Conservation (phyloP, 2,888 invertebrate species). For the Erebia aethiops region DNA sequence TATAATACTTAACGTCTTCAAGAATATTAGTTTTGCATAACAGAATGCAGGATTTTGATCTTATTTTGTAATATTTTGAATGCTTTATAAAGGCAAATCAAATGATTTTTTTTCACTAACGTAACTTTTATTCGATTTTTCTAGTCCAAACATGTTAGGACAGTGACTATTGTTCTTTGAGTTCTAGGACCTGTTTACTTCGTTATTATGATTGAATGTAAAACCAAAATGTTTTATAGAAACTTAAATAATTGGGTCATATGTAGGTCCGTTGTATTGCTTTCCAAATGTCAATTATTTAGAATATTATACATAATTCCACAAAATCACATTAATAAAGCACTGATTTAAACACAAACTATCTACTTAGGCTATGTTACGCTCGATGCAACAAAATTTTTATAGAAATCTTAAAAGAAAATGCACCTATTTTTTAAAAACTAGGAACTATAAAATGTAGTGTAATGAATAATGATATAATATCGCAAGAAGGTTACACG, state of each 20-base stretch:
- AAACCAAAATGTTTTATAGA: neutral
- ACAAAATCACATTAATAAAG: neutral
- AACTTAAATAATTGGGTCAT: neutral
- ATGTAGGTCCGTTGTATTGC: neutral
- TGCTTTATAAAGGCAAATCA: too few species aligned
- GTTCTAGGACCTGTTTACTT: slow-evolving; percentile 10
- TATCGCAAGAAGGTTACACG: slow-evolving; percentile 25
- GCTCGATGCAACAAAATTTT: slow-evolving; percentile 30
- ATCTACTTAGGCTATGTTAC: slow-evolving; percentile 5
- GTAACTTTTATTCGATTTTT: too few species aligned
- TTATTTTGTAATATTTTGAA: too few species aligned
- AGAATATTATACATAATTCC: neutral
- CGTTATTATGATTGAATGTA: neutral
- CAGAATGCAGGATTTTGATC: too few species aligned
- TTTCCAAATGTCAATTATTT: neutral
- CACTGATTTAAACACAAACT: slow-evolving; percentile 10
- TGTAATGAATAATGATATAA: slow-evolving; percentile 39
- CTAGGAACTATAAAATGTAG: slow-evolving; percentile 70
- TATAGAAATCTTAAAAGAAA: slow-evolving; percentile 59
- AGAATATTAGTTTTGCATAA: too few species aligned
- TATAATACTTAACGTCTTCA: too few species aligned
- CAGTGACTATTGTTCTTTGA: neutral
- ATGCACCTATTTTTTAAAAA: slow-evolving; percentile 70
- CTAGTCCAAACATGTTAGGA: too few species aligned
- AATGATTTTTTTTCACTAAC: too few species aligned